Conservation (phyloP, 2,888 invertebrate species). For the Lordiphosa fenestrarum region DNA sequence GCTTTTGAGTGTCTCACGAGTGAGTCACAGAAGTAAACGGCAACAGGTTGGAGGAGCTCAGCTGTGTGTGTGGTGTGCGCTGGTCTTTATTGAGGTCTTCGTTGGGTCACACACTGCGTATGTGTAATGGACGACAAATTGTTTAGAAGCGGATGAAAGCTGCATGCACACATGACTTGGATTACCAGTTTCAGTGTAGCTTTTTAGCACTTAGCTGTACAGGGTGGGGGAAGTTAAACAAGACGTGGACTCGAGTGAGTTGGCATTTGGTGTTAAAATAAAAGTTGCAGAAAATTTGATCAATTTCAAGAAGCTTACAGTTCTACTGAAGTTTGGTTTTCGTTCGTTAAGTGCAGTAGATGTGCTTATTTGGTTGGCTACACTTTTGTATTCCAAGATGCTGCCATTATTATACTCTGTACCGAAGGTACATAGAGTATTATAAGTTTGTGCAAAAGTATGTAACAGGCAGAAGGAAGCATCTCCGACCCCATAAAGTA, state of each 20-base stretch:
- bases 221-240: neutral
- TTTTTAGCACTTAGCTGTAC: constrained; percentile 23
- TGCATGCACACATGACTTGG: constrained; percentile 41
- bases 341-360: no score
- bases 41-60: constrained; percentile 41
- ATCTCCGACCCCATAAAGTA: no score
- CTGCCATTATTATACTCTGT: no score
- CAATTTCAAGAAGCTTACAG: no score
- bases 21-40: constrained; percentile 20
- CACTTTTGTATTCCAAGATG: no score
- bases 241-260: constrained; percentile 30
- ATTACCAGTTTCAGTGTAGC: constrained; percentile 53
- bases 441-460: no score
- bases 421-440: no score
- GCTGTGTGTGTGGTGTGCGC: constrained; percentile 14
- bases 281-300: neutral
- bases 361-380: no score
- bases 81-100: constrained; percentile 17
- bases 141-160: constrained; percentile 37
- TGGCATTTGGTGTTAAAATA: constrained; percentile 3
- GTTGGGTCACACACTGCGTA: constrained; percentile 31
- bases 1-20: constrained; percentile 13
- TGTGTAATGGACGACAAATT: constrained; percentile 56
- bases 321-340: no score
- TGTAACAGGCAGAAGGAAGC: no score